phyloP scores from a whole-genome alignment of 2,113 vertebrate species.

The Puffinus mauretanicus region DNA sequence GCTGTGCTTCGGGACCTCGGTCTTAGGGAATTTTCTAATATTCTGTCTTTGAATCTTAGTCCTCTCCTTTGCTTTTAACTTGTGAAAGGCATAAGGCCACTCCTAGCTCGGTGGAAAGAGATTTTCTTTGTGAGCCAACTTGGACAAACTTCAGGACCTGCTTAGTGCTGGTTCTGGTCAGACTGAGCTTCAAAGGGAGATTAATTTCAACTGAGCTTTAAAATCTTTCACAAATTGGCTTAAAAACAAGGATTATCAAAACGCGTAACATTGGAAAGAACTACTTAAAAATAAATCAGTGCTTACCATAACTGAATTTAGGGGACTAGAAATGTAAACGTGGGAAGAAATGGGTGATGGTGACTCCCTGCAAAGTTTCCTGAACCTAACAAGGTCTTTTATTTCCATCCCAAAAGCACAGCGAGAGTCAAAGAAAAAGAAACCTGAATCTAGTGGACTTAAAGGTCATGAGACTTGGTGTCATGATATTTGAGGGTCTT shows the following conservation, averaged over 20 bases:
- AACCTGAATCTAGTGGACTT: conserved; percentile 49
- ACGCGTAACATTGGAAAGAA: not conserved
- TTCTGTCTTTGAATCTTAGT: not conserved
- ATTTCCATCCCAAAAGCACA: not conserved
- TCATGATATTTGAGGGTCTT: conserved; percentile 19
- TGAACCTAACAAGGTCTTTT: not conserved
- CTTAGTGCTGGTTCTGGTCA: not conserved
- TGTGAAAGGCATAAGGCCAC: not conserved
- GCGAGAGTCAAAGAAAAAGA: conserved; percentile 18
- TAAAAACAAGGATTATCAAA: not conserved
- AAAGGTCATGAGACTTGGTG: conserved; percentile 30
- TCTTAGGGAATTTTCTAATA: not conserved
- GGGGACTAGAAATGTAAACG: not conserved
- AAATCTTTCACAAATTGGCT: not conserved
- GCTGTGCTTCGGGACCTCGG: not conserved
- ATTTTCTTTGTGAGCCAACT: not conserved
- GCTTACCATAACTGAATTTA: not conserved
- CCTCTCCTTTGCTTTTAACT: not conserved
- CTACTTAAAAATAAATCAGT: not conserved
- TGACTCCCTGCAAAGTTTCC: not conserved
- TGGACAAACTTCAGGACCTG: not conserved
- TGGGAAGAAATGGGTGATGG: not conserved
- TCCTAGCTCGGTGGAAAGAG: not conserved
- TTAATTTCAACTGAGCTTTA: not conserved
- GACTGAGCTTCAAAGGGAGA: not conserved